Evolutionary conservation across 2,888 invertebrate genomes (phyloP).

Genomic region (Megamerina dolium): DNA sequence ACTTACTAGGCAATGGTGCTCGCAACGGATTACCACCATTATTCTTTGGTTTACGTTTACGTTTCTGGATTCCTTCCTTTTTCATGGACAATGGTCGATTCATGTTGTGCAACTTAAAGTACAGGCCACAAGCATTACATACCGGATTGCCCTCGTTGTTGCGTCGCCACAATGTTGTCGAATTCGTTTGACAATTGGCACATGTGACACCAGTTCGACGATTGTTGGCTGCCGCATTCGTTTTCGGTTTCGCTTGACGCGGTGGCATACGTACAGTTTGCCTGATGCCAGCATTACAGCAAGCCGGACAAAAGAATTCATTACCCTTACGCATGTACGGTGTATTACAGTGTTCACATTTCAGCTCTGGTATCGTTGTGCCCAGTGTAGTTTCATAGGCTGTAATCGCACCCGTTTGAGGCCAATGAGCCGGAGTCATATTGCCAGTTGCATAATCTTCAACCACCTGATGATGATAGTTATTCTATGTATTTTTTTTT

Average conservation of each 20-base stretch:
- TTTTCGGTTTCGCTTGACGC: conserved; percentile 41
- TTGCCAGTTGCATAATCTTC: conserved; percentile 40
- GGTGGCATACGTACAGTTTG: conserved; percentile 30
- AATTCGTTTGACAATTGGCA: conserved; percentile 59
- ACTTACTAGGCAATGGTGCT: conserved; percentile 40
- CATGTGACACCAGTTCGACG: conserved; percentile 51
- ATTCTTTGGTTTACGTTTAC: conserved; percentile 84
- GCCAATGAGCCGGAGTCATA: conserved; percentile 33
- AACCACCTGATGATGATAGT: conserved; percentile 42
- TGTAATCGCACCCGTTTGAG: conserved; percentile 21
- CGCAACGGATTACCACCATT: conserved; percentile 36
- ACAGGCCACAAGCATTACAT: conserved; percentile 72
- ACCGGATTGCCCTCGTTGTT: conserved; percentile 82
- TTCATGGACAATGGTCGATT: conserved; percentile 96
- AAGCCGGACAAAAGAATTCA: conserved; percentile 32
- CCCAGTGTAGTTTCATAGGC: conserved; percentile 30
- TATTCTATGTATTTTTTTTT: conserved; percentile 24
- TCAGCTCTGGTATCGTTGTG: conserved; percentile 26
- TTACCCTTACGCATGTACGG: conserved; percentile 34
- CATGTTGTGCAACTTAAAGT: conserved; percentile 51
- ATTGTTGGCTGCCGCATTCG: conserved; percentile 37
- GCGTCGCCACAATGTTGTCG: conserved; percentile 77
- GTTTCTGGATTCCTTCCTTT: conserved; percentile 96
- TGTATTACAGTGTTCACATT: conserved; percentile 38
- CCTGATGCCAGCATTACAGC: conserved; percentile 26